Percentiles rank a stretch among this genome's conserved stretches.
Evolutionary conservation across 2,113 vertebrate species (phyloP).

Genomic region (Sorex araneus): DNA sequence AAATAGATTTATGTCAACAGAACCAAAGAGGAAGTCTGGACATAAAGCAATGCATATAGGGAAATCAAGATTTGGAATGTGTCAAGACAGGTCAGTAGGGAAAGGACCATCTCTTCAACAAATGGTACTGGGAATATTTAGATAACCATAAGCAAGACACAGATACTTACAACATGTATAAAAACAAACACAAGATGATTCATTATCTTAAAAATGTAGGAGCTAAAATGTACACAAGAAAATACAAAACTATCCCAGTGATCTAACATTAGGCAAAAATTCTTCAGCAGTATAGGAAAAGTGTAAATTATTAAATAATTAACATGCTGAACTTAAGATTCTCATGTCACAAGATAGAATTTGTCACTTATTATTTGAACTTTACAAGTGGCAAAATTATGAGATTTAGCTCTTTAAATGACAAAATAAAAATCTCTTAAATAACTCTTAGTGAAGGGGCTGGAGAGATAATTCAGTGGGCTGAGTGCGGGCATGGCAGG

Average conservation of each 20-base stretch:
- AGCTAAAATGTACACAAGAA: conserved; percentile 44
- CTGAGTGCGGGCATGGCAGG: no score
- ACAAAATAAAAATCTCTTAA: no score
- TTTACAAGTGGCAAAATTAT: neutral
- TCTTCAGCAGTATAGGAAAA: conserved; percentile 45
- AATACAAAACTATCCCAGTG: conserved; percentile 51
- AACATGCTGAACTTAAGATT: conserved; percentile 28
- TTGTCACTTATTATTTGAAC: conserved; percentile 16
- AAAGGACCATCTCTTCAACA: neutral
- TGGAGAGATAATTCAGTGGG: no score
- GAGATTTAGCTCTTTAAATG: conserved; percentile 14
- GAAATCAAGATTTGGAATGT: neutral
- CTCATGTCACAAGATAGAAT: conserved; percentile 19
- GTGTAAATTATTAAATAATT: neutral
- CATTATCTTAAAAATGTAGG: conserved; percentile 35
- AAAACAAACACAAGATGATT: conserved; percentile 34
- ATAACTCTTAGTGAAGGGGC: no score
- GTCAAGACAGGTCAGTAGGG: neutral
- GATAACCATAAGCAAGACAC: conserved; percentile 6
- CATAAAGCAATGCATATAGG: neutral
- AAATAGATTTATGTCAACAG: neutral
- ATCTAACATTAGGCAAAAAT: conserved; percentile 12
- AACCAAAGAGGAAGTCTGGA: conserved; percentile 8
- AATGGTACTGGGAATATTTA: conserved; percentile 7
- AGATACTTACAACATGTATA: neutral